Base-by-base conservation (phyloP, 1,140 invertebrate species). In the Zaprionus davidi region DNA sequence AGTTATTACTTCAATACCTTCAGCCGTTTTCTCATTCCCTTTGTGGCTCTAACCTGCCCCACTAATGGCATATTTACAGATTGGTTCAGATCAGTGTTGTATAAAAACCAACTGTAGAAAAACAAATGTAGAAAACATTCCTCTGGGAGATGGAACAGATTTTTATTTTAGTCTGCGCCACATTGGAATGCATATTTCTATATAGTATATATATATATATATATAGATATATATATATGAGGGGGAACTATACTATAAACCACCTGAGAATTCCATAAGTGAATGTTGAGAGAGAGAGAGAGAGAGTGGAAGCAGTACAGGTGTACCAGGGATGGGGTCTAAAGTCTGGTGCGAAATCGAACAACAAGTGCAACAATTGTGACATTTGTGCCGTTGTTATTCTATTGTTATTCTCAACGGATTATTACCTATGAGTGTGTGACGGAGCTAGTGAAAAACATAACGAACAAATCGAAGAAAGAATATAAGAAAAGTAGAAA, bases 211-310 rank as follows among this genome's bases (percentile, higher is more conserved):
- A 26, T 26, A 26, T 24, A 24, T 24, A 24, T 24, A 24, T 24
- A 24, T 24, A 24, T 24, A 24, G 2, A 24, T 24, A 24, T 22
- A 64, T 34, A 64, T 46, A 20, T 26, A 12, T 15, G 4, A 15
- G 20, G 6, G 41, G 26, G 46, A 22, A 51, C 46, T 51, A 57
- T 36, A 31, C 57, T 38, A 4, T 44, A 87, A 87, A 87, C 84
- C 83, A 87, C 81, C 83, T 87, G 83, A 78, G 83, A 88, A 87
- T 87, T 85, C 41, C 74, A 64, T 60, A 67, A 71, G 60, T 38
- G 44, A 58, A 75, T 53, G 46, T 36, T 11, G 24, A 9, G 24
- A 7, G 12, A 15, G 24, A 9, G 24, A 7, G 12, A 15, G 7
- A 41, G 6, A 3, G 26, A 28, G 26, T 57, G n/a, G 22, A 15